Evolutionary conservation across 2,888 invertebrate species (phyloP).

Genomic region (Alloscopus bannaensis): DNA sequence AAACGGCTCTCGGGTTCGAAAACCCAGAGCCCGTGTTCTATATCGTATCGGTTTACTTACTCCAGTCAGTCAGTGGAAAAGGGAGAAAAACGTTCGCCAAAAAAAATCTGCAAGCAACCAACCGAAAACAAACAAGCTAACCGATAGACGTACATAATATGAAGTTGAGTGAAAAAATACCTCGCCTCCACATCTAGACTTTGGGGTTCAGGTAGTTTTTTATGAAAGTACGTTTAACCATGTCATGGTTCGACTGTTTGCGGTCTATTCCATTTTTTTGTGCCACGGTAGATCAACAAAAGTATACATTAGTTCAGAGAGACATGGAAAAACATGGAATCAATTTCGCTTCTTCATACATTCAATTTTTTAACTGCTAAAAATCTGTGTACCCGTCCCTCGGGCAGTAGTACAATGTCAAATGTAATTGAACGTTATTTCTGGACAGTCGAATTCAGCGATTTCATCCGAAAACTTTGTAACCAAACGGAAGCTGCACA

Average conservation of each 20-base stretch:
- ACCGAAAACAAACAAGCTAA: conserved; percentile 9
- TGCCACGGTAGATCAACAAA: neutral
- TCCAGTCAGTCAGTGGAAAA: conserved; percentile 3
- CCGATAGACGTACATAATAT: too few relatives aligned
- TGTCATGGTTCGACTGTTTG: too few relatives aligned
- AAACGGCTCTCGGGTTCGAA: neutral
- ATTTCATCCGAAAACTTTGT: neutral
- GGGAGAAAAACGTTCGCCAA: too few relatives aligned
- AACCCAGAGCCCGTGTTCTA: too few relatives aligned
- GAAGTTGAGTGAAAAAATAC: too few relatives aligned
- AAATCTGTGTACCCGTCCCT: too few relatives aligned
- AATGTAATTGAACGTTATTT: neutral
- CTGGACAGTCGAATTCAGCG: conserved; percentile 11
- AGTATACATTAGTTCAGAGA: neutral
- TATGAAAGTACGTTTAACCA: conserved; percentile 34
- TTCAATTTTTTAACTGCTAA: too few relatives aligned
- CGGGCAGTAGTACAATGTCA: too few relatives aligned
- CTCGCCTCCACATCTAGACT: too few relatives aligned
- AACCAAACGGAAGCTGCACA: conserved; percentile 6
- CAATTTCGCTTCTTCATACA: neutral
- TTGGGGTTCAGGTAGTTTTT: too few relatives aligned
- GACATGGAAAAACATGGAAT: neutral
- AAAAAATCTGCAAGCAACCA: too few relatives aligned
- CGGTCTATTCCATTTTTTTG: neutral
- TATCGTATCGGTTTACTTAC: too few relatives aligned